A percentile compares a stretch with the other conserved stretches of the same genome.
Evolutionary conservation across 1,140 invertebrate species (phyloP).

Genomic region (Hypsibius dujardini): DNA sequence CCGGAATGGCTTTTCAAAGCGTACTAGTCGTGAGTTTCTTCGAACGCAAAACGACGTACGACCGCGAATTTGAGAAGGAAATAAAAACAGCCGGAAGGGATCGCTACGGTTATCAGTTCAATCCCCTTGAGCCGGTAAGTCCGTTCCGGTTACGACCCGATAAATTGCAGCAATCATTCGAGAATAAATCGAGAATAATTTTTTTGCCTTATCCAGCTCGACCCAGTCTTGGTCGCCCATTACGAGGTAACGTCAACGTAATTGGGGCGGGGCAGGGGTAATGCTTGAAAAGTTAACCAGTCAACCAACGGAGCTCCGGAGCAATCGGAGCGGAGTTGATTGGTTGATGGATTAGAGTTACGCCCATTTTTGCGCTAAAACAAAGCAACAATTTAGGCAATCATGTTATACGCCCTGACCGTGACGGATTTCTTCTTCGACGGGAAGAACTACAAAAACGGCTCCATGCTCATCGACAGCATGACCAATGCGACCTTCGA

Average conservation of each 20-base stretch:
- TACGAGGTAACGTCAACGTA: too few species aligned
- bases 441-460: background rate
- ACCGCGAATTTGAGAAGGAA: background rate
- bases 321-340: too few species aligned
- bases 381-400: too few species aligned
- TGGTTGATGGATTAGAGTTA: too few species aligned
- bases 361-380: too few species aligned
- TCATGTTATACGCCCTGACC: background rate
- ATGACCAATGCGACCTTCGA: background rate
- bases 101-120: background rate
- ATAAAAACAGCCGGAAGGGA: background rate
- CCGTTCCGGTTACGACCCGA: background rate
- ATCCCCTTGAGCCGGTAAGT: background rate
- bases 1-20: background rate
- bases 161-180: background rate
- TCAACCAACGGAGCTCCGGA: too few species aligned
- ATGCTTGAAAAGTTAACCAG: too few species aligned
- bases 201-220: background rate
- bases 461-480: background rate
- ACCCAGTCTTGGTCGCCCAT: background rate
- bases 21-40: background rate
- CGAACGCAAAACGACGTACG: background rate
- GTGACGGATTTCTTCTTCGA: too few species aligned
- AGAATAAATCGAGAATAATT: too few species aligned
- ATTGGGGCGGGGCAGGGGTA: too few species aligned